Percentiles rank a stretch among this genome's conserved stretches.
These are phyloP conservation scores for Heliornis fulica DNA, from an alignment of 2,113 vertebrate genomes.

Conservation along the genomic window DNA sequence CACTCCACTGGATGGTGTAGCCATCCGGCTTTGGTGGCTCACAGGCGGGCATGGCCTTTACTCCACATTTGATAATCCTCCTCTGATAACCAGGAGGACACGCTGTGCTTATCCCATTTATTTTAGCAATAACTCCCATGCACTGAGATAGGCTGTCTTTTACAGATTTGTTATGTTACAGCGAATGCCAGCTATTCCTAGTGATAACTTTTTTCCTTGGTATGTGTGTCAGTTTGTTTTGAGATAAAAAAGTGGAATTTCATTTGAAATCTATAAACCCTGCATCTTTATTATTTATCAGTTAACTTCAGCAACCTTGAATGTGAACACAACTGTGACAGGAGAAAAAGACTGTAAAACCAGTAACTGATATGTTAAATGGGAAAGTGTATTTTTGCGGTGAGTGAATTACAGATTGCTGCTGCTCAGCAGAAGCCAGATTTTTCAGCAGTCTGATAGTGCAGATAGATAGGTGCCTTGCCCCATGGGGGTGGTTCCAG, in stretches of 20 bases:
- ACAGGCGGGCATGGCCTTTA: background rate
- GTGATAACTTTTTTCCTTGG: conserved; percentile 36
- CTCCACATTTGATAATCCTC: conserved; percentile 12
- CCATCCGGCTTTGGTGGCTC: background rate
- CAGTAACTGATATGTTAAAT: background rate
- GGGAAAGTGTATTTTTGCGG: background rate
- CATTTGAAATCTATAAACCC: background rate
- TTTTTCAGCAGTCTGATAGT: conserved; percentile 1
- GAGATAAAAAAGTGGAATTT: conserved; percentile 32
- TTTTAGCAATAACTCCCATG: background rate
- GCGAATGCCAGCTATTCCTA: background rate
- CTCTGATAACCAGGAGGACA: conserved; percentile 9
- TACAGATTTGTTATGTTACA: background rate
- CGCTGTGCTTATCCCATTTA: background rate
- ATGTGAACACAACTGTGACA: background rate
- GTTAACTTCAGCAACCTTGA: conserved; percentile 18
- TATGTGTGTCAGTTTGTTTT: background rate
- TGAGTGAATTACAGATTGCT: background rate
- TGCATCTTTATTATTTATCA: background rate
- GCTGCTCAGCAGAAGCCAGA: background rate
- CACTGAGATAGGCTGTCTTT: background rate
- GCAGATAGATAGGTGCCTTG: background rate
- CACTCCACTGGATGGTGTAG: background rate
- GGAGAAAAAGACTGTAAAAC: background rate
- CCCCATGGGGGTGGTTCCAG: background rate